phyloP scores from a whole-genome alignment of 1,140 invertebrate genomes.

The Frieseomelitta varia region DNA sequence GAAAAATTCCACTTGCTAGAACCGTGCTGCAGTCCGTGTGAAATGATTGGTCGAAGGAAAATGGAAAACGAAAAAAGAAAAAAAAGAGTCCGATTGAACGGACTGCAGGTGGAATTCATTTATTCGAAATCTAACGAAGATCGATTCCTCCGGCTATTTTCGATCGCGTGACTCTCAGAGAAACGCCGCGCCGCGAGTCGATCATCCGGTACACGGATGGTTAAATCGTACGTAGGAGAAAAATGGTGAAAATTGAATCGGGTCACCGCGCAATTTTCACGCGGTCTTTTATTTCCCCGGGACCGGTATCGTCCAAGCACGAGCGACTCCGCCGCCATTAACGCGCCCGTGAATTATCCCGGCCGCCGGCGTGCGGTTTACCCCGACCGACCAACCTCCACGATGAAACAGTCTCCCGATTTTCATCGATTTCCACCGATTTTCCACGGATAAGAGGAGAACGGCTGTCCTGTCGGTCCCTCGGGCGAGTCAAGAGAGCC shows the following conservation, averaged over 20 bases:
- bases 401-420: background rate
- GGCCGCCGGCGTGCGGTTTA: background rate
- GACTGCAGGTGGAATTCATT: background rate
- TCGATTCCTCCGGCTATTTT: background rate
- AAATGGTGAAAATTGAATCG: background rate
- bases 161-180: no score
- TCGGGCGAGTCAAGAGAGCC: background rate
- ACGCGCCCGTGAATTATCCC: background rate
- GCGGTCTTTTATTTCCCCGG: conserved; percentile 3
- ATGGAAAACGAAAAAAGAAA: no score
- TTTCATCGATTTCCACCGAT: background rate
- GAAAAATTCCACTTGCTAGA: no score
- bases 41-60: no score
- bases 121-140: background rate
- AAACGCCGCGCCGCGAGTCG: background rate
- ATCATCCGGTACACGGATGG: background rate
- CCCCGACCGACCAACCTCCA: background rate
- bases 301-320: background rate
- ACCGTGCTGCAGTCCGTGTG: no score
- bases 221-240: background rate
- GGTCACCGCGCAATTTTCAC: background rate
- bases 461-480: background rate
- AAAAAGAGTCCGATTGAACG: background rate
- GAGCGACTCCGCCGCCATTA: background rate
- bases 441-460: background rate